Base-by-base conservation (phyloP, 1,140 invertebrate genomes). In the Pinna nobilis region DNA sequence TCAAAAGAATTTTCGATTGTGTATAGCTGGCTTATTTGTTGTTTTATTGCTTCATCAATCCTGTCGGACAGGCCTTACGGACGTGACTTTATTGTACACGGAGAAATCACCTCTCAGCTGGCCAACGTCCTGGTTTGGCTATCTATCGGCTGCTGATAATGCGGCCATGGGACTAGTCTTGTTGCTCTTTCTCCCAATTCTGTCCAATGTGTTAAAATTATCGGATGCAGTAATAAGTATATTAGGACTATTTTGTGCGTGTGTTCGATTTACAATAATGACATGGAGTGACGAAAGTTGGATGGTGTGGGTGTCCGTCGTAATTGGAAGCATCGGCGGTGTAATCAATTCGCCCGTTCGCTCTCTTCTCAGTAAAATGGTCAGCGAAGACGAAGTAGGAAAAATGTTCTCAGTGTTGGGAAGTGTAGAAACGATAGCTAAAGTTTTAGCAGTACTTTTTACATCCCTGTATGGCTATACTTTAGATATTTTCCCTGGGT, bases 121-220 rank as follows among this genome's bases (percentile, higher is more conserved):
- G 85, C 75, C 77, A 4, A 80, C 80, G 15, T 82, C 82, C 25
- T 75, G 81, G 80, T 87, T 86, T 72, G 84, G 84, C 2, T 87
- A 86, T 74, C 68, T 84, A 28, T 70, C 85, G 41, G 84, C 85
- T 9, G 74, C 77, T 18, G 84, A 85, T 65, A 85, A 84, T 47
- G 78, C 79, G n/a, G 74, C 74, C 11, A 78, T 84, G 70, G 84
- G 83, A 3, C 51, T 86, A 6, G 78, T 80, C 18, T 65, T 83
- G 15, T 63, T 83, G 5, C 53, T 85, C 11, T 51, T 86, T 7
- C 55, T 85, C 28, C 84, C 84, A 15, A 32, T 82, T 6, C 64
- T 84, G 13, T 80, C 79, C 15, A 70, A 67, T 11, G 49, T 74
- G 39, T 68, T 77, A 18, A 67, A 79, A 20, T 33, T 81, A n/a